These are phyloP conservation scores for Drosophila atripex DNA, from an alignment of 2,888 invertebrate genomes.

Conservation along the genomic window DNA sequence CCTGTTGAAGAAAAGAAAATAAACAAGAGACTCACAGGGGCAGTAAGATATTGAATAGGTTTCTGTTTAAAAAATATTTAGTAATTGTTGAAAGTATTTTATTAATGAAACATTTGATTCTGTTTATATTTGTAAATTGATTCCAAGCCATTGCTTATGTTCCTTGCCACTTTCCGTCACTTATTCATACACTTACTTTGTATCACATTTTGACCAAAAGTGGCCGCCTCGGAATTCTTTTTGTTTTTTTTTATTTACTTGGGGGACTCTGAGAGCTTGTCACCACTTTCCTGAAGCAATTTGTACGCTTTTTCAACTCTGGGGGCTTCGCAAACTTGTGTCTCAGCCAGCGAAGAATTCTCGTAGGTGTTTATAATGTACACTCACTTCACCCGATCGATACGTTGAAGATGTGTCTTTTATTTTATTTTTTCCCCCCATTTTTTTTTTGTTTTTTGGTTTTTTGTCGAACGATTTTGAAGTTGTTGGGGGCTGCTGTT, in stretches of 20 bases:
- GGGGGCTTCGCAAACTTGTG: constrained; percentile 63
- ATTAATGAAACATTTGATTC: background rate
- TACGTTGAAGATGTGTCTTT: constrained; percentile 42
- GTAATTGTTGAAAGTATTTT: background rate
- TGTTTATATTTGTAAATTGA: background rate
- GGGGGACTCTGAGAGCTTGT: constrained; percentile 64
- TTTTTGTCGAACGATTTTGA: constrained; percentile 57
- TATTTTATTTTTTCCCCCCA: constrained; percentile 22
- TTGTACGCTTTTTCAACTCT: constrained; percentile 73
- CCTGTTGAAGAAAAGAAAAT: constrained; percentile 57
- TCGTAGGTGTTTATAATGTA: constrained; percentile 78
- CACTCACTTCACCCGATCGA: constrained; percentile 72
- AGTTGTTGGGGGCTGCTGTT: constrained; percentile 42
- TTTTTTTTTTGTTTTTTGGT: constrained; percentile 32
- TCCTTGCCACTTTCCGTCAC: background rate
- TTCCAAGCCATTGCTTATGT: background rate
- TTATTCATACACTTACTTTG: constrained; percentile 53
- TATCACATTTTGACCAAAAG: constrained; percentile 31
- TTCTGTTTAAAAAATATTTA: background rate
- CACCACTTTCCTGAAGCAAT: constrained; percentile 80
- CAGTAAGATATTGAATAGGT: background rate
- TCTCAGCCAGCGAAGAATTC: constrained; percentile 57
- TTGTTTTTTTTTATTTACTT: constrained; percentile 28
- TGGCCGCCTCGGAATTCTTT: constrained; percentile 1
- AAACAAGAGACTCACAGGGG: constrained; percentile 15